These are phyloP conservation scores for Apotomis capreana DNA, from an alignment of 2,888 invertebrate genomes.

Conservation along the genomic window DNA sequence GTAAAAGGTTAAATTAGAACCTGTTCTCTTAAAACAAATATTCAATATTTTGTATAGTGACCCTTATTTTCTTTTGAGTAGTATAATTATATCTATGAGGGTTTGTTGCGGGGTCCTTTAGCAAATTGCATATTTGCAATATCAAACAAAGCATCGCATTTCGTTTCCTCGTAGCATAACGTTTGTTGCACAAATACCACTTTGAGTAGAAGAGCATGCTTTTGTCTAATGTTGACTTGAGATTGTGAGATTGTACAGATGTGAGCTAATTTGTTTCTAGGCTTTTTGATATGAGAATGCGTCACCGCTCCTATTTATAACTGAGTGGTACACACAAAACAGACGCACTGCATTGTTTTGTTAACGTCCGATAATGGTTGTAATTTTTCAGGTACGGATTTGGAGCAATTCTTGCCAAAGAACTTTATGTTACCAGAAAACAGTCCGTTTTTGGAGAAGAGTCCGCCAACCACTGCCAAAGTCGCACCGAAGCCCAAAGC, in stretches of 20 bases:
- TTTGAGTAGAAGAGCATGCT: constrained; percentile 36
- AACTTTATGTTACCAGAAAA: constrained; percentile 84
- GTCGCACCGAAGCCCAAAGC: constrained; percentile 69
- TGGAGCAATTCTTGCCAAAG: constrained; percentile 85
- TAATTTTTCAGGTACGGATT: constrained; percentile 79
- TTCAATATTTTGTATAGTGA: too few relatives aligned
- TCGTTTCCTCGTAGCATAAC: constrained; percentile 8
- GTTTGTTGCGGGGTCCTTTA: not conserved
- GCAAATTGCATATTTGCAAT: not conserved
- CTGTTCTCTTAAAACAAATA: too few relatives aligned
- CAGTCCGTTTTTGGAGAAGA: constrained; percentile 79
- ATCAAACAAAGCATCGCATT: not conserved
- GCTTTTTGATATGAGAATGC: constrained; percentile 30
- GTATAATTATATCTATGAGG: too few relatives aligned
- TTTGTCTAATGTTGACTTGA: constrained; percentile 32
- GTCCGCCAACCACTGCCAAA: constrained; percentile 75
- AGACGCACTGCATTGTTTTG: not conserved
- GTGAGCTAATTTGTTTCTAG: constrained; percentile 22
- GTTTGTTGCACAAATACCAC: constrained; percentile 32
- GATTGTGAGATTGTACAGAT: constrained; percentile 26
- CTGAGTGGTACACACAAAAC: constrained; percentile 5
- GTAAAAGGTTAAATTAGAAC: too few relatives aligned
- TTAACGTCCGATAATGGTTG: not conserved
- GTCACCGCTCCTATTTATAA: constrained; percentile 30
- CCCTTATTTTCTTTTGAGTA: too few relatives aligned